Percentiles rank a stretch among this genome's conserved stretches.
Conservation (phyloP, 1,140 invertebrate species). For the Chironomus striatipennis region DNA sequence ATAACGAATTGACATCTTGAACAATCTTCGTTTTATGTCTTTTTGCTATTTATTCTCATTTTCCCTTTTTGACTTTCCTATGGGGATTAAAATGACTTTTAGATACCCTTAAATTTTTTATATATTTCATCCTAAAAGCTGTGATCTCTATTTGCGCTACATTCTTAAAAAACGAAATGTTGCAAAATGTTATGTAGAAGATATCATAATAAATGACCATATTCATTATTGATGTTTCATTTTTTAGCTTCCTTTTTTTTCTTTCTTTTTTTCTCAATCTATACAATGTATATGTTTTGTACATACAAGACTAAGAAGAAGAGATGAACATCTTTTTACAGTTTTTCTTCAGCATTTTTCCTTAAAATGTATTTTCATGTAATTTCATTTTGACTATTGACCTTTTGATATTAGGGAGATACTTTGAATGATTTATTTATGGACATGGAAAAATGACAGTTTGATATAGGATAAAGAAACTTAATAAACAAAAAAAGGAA, state of each 20-base stretch:
- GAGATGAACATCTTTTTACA: no score
- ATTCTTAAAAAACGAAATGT: neutral
- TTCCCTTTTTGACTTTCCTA: no score
- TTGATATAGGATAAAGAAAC: neutral
- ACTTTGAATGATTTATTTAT: constrained; percentile 3
- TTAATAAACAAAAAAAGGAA: constrained; percentile 1
- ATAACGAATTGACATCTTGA: no score
- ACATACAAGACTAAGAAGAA: no score
- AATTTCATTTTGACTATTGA: constrained; percentile 14
- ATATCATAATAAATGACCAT: constrained; percentile 14
- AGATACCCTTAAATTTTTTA: no score
- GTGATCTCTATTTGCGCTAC: no score
- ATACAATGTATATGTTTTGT: no score
- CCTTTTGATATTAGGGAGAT: constrained; percentile 12
- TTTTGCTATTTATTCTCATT: no score
- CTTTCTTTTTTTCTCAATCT: neutral
- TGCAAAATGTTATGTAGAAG: neutral
- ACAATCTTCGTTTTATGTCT: no score
- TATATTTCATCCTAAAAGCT: no score
- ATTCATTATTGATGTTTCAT: constrained; percentile 11
- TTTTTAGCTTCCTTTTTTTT: neutral
- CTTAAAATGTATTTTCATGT: constrained; percentile 9
- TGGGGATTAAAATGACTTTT: no score
- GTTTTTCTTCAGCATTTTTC: neutral
- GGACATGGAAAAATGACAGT: constrained; percentile 12